phyloP scores from a whole-genome alignment of 2,888 invertebrate genomes.

The Erebia palarica region DNA sequence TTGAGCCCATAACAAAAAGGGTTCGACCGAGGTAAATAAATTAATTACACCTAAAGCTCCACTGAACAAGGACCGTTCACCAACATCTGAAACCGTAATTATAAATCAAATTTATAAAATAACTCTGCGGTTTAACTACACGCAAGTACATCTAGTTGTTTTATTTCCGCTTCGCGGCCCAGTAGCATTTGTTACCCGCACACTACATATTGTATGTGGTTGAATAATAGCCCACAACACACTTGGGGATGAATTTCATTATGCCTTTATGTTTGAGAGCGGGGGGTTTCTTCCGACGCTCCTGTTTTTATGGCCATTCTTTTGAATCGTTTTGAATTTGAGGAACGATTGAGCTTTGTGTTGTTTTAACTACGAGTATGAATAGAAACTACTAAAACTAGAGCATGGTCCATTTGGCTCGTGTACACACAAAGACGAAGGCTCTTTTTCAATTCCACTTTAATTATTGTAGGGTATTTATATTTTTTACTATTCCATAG shows the following conservation, averaged over 20 bases:
- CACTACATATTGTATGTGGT: constrained; percentile 77
- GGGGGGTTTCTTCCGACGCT: constrained; percentile 63
- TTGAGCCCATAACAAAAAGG: neutral
- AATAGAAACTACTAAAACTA: constrained; percentile 6
- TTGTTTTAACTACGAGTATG: neutral
- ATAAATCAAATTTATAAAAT: constrained; percentile 16
- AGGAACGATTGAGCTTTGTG: constrained; percentile 21
- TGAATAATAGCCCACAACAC: constrained; percentile 77
- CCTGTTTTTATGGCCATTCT: constrained; percentile 63
- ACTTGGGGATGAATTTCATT: constrained; percentile 80
- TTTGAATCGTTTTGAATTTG: constrained; percentile 58
- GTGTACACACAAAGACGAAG: neutral
- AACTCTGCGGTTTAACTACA: constrained; percentile 1
- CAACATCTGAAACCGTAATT: constrained; percentile 9
- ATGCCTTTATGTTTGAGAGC: constrained; percentile 70
- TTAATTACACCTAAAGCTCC: neutral
- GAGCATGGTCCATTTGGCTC: constrained; percentile 1
- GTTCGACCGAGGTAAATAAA: neutral
- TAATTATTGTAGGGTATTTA: neutral
- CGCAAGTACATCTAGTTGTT: constrained; percentile 38
- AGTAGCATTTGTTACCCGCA: constrained; percentile 70
- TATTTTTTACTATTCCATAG: neutral
- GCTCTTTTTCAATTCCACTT: neutral
- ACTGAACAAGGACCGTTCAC: neutral
- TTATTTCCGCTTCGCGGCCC: constrained; percentile 50